Conservation (phyloP, 2,113 vertebrate species). For the Carlito syrichta region DNA sequence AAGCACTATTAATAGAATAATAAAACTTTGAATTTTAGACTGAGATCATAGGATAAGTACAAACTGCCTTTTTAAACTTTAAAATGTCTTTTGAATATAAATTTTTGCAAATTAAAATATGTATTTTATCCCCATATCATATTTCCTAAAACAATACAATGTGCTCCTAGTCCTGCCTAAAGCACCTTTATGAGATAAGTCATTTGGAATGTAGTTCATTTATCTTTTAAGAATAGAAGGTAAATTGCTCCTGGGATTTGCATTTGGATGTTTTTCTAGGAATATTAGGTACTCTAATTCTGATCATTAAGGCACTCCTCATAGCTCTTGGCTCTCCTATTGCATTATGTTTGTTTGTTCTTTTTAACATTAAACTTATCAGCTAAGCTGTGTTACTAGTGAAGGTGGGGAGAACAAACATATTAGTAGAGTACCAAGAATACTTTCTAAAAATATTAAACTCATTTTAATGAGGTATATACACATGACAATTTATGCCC, state of each 20-base stretch:
- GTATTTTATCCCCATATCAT: background rate
- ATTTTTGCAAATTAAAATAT: background rate
- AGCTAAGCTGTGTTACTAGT: background rate
- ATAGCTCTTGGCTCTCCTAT: conserved; percentile 13
- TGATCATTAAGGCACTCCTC: background rate
- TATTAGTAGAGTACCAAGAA: background rate
- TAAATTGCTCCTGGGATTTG: background rate
- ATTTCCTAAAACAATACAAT: background rate
- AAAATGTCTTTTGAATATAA: background rate
- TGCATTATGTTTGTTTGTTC: background rate
- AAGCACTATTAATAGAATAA: background rate
- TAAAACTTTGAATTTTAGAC: background rate
- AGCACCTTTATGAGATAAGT: background rate
- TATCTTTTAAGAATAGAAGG: conserved; percentile 13
- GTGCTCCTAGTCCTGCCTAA: background rate
- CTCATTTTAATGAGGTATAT: conserved; percentile 47
- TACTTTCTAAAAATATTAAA: conserved; percentile 25
- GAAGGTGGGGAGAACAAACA: background rate
- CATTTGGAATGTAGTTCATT: background rate
- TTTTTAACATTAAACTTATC: conserved; percentile 32
- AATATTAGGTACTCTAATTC: conserved; percentile 9
- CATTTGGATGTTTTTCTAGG: conserved; percentile 3
- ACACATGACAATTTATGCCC: conserved; percentile 1
- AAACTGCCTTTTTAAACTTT: background rate
- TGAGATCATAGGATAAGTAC: background rate